Evolutionary conservation across 2,797 vertebrate genomes (phyloP).

Genomic region (Allobates femoralis): DNA sequence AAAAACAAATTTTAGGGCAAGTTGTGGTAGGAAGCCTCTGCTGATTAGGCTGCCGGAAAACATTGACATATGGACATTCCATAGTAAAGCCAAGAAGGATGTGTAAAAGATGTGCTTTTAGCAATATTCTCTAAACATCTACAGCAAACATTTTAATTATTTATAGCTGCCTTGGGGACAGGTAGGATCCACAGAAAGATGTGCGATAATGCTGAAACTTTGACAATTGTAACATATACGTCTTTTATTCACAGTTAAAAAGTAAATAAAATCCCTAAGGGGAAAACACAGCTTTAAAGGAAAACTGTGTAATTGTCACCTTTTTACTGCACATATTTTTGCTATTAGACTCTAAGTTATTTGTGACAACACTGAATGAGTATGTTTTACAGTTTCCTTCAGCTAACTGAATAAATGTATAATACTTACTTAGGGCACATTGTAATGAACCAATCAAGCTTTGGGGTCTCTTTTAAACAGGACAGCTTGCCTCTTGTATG

Average conservation of each 20-base stretch:
- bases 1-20: conserved; percentile 39
- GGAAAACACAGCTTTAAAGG: conserved; percentile 52
- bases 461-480: not conserved
- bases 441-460: not conserved
- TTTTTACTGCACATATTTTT: conserved; percentile 50
- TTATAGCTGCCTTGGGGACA: conserved; percentile 61
- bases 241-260: conserved; percentile 62
- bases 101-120: conserved; percentile 59
- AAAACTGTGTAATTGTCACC: conserved; percentile 54
- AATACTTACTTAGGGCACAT: not conserved
- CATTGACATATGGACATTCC: conserved; percentile 58
- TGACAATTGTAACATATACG: conserved; percentile 57
- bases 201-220: conserved; percentile 49
- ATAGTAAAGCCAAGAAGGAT: conserved; percentile 51
- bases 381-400: conserved; percentile 37
- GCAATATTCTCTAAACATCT: conserved; percentile 59
- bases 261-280: conserved; percentile 50
- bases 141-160: conserved; percentile 63
- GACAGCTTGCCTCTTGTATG: not conserved
- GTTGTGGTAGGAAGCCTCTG: conserved; percentile 31
- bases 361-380: conserved; percentile 37
- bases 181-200: conserved; percentile 56
- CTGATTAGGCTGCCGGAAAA: conserved; percentile 55
- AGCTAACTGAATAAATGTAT: conserved; percentile 29
- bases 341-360: conserved; percentile 36